Conservation (phyloP, 2,113 vertebrate species). For the Petrocephalus zakoni region DNA sequence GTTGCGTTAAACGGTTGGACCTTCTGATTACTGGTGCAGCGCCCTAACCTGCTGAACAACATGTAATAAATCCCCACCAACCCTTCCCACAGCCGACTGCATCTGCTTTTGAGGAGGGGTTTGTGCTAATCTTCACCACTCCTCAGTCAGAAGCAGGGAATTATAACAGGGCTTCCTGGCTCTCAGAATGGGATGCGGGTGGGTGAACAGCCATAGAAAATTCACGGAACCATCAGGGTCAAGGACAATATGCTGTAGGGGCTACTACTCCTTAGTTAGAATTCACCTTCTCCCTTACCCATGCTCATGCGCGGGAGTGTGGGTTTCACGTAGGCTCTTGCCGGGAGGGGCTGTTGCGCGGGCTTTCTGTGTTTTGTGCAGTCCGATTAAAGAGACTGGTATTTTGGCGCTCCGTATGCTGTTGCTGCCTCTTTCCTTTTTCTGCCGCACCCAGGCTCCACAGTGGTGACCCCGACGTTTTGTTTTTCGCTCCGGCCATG, state of each 20-base stretch:
- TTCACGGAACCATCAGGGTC: neutral
- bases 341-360: too few relatives aligned
- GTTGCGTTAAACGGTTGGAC: neutral
- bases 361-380: too few relatives aligned
- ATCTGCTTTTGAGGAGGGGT: neutral
- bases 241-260: neutral
- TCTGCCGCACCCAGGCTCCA: too few relatives aligned
- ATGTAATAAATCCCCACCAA: neutral
- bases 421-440: too few relatives aligned
- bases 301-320: too few relatives aligned
- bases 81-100: neutral
- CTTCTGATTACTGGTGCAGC: neutral
- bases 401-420: too few relatives aligned
- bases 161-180: neutral
- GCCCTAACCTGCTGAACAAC: neutral
- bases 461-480: too few relatives aligned
- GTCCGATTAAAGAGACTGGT: too few relatives aligned
- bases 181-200: neutral
- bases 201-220: neutral
- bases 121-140: neutral
- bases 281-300: too few relatives aligned
- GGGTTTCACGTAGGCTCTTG: too few relatives aligned
- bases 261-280: too few relatives aligned
- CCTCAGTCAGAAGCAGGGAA: neutral
- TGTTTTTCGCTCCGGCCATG: too few relatives aligned